phyloP scores from a whole-genome alignment of 1,140 invertebrate species.

The Euwallacea similis region DNA sequence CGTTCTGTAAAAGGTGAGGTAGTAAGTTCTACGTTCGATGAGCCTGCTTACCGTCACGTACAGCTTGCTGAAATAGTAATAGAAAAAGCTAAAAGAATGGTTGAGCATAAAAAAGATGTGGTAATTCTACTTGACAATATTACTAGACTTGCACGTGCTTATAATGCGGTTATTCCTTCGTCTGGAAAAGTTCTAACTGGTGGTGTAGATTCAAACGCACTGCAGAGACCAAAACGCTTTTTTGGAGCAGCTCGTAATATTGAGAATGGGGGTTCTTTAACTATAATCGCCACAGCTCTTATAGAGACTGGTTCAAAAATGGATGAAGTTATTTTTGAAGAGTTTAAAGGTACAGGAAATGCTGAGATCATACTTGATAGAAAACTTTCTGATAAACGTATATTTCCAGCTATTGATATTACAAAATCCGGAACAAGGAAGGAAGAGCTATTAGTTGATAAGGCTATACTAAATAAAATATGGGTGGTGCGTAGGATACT shows the following conservation, averaged over 20 bases:
- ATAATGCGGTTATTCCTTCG: not conserved
- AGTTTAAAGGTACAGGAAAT: slow-evolving; percentile 2
- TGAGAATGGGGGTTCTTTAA: not conserved
- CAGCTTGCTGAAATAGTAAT: not conserved
- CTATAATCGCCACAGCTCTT: not conserved
- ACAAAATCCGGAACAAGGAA: not conserved
- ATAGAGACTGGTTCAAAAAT: not conserved
- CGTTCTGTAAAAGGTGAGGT: not conserved
- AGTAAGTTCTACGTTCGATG: not conserved
- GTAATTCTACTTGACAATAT: not conserved
- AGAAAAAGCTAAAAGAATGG: not conserved
- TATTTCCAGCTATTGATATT: slow-evolving; percentile 1
- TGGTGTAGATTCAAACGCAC: not conserved
- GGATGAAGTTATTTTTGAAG: slow-evolving; percentile 2
- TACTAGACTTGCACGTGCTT: not conserved
- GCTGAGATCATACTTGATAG: not conserved
- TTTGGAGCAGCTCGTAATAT: not conserved
- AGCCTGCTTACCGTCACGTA: not conserved
- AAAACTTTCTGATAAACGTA: not conserved
- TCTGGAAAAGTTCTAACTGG: not conserved
- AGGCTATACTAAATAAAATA: not conserved
- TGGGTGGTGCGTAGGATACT: not conserved
- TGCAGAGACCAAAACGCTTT: slow-evolving; percentile 1
- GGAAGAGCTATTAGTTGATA: not conserved
- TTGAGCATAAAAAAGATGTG: not conserved